Conservation (phyloP, 2,797 vertebrate species). For the Florisuga fusca region DNA sequence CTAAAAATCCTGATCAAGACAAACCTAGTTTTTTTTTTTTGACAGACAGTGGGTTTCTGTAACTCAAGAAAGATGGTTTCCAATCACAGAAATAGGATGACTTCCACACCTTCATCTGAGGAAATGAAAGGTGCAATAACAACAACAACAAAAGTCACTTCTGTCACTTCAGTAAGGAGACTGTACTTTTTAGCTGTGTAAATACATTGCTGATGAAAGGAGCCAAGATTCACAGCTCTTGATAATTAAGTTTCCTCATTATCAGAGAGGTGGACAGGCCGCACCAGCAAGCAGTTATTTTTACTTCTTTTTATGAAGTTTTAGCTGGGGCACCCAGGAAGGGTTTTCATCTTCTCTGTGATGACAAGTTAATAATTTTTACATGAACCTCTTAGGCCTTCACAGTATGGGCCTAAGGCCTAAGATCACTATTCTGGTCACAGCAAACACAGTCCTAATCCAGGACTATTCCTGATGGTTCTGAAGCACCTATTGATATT, state of each 20-base stretch:
- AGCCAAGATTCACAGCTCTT: background rate
- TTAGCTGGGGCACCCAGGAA: background rate
- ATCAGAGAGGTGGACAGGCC: background rate
- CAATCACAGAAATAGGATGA: background rate
- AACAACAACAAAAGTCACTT: background rate
- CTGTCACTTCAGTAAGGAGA: background rate
- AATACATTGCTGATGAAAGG: background rate
- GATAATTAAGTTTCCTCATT: background rate
- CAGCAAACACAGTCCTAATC: background rate
- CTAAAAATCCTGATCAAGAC: background rate
- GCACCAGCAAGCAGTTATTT: background rate
- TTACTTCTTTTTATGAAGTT: background rate
- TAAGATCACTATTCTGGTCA: background rate
- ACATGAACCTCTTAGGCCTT: background rate
- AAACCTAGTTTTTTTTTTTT: background rate
- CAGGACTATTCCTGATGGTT: background rate
- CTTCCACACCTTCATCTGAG: background rate
- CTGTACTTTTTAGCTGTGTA: background rate
- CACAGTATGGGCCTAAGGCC: accelerated
- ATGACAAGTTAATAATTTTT: background rate
- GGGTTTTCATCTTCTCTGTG: background rate
- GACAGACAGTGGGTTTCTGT: background rate
- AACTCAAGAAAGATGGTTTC: background rate
- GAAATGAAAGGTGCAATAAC: background rate
- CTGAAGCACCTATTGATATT: background rate